Evolutionary conservation across 53 echinoderm and acorn worm species (phyloP).

Genomic region (Echinarachnius parma): DNA sequence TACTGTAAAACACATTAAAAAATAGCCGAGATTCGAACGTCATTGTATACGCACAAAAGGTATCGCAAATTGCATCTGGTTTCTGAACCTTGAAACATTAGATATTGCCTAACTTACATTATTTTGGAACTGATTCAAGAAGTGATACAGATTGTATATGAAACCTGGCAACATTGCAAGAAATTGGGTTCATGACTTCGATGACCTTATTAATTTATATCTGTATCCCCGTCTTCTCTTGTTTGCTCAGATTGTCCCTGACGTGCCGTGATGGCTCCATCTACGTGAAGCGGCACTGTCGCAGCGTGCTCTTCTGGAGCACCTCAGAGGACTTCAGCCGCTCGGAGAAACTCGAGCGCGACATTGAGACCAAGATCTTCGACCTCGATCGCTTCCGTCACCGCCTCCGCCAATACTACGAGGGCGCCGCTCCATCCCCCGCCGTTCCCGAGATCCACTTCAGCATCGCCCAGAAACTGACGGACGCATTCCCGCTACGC

Average conservation of each 20-base stretch:
- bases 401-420: constrained; percentile 65
- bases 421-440: constrained; percentile 56
- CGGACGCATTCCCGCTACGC: constrained; percentile 60
- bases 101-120: too few species aligned
- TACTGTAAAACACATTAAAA: too few species aligned
- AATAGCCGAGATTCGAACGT: too few species aligned
- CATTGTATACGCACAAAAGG: too few species aligned
- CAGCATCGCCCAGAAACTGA: constrained; percentile 89
- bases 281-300: constrained; percentile 91
- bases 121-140: too few species aligned
- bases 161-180: too few species aligned
- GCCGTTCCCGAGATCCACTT: constrained; percentile 81
- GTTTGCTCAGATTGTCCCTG: constrained; percentile 61
- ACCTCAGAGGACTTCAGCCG: constrained; percentile 46
- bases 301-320: constrained; percentile 93
- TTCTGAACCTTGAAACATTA: too few species aligned
- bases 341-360: constrained; percentile 60
- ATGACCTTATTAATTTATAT: too few species aligned
- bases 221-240: too few species aligned
- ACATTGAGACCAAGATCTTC: constrained; percentile 78
- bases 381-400: constrained; percentile 74
- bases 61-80: too few species aligned
- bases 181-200: too few species aligned
- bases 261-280: constrained; percentile 64
- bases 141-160: too few species aligned